Conservation (phyloP, 2,888 invertebrate genomes). For the Orthosia gracilis region DNA sequence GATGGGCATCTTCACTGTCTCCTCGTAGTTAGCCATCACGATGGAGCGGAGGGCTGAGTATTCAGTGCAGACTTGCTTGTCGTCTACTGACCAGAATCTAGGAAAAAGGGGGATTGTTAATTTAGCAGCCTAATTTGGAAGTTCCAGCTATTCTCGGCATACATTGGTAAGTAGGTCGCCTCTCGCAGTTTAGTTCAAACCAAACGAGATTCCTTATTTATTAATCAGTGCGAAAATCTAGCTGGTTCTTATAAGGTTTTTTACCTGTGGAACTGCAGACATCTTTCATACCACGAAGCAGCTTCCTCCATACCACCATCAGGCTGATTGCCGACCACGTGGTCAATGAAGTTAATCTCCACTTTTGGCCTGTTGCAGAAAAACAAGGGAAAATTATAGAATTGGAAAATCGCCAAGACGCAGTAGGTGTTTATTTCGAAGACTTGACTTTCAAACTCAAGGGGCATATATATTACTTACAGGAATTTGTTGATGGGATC, state of each 20-base stretch:
- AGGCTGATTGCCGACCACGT: slow-evolving; percentile 99
- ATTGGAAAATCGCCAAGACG: too few relatives aligned
- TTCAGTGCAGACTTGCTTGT: slow-evolving; percentile 98
- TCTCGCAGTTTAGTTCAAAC: background rate
- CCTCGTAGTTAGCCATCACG: slow-evolving; percentile 99
- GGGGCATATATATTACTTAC: too few relatives aligned
- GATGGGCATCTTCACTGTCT: slow-evolving; percentile 99
- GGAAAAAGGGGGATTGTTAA: background rate
- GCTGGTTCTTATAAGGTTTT: background rate
- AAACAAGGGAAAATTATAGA: background rate
- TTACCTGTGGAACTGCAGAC: slow-evolving; percentile 92
- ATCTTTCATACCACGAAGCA: slow-evolving; percentile 95
- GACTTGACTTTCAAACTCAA: too few relatives aligned
- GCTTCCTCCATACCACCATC: slow-evolving; percentile 97
- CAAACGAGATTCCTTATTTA: background rate
- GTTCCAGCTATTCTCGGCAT: too few relatives aligned
- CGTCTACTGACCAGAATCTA: slow-evolving; percentile 99
- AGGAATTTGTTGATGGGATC: slow-evolving; percentile 92
- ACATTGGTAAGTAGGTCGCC: too few relatives aligned
- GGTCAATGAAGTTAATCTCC: slow-evolving; percentile 97
- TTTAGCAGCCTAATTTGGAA: too few relatives aligned
- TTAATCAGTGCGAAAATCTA: background rate
- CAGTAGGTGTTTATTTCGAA: too few relatives aligned
- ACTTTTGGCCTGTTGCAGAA: slow-evolving; percentile 91
- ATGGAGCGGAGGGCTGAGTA: slow-evolving; percentile 99